Conservation (phyloP, 1,140 invertebrate genomes). For the Anoplolepis gracilipes region DNA sequence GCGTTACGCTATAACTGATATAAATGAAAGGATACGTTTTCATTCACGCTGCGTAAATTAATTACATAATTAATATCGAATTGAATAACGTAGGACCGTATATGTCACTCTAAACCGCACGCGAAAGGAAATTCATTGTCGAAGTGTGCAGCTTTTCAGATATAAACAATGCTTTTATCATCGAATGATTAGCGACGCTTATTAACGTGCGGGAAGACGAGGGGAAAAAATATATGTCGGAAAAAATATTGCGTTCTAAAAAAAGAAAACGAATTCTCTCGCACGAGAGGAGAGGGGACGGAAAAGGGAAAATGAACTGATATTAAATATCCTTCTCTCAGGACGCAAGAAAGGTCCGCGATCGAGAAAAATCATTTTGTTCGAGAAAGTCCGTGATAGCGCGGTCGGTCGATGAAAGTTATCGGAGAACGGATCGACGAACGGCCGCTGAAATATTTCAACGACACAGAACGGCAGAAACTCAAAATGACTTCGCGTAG, state of each 20-base stretch:
- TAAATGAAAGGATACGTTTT: constrained; percentile 63
- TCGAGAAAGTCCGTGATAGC: constrained; percentile 71
- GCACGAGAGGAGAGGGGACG: too few species aligned
- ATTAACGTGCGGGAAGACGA: constrained; percentile 7
- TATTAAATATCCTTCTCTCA: constrained; percentile 16
- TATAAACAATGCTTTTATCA: constrained; percentile 67
- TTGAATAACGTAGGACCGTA: constrained; percentile 69
- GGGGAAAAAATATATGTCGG: background rate
- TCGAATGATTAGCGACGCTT: constrained; percentile 46
- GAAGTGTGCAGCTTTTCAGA: constrained; percentile 60
- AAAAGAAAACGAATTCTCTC: constrained; percentile 32
- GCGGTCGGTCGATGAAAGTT: constrained; percentile 71
- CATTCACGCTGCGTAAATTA: constrained; percentile 73
- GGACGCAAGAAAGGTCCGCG: constrained; percentile 16
- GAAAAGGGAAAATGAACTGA: too few species aligned
- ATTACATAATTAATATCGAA: constrained; percentile 75
- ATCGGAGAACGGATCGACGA: constrained; percentile 67
- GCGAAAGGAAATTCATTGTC: constrained; percentile 71
- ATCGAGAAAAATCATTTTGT: constrained; percentile 67
- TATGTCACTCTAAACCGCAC: constrained; percentile 62
- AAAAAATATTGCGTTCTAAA: background rate
- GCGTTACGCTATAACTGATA: constrained; percentile 51
- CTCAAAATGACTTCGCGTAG: constrained; percentile 58
- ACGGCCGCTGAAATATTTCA: constrained; percentile 67
- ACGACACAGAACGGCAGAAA: constrained; percentile 55